Percentiles rank a stretch among this genome's conserved stretches.
These are phyloP conservation scores for Mustela lutreola DNA, from an alignment of 2,113 vertebrate species.

Conservation along the genomic window DNA sequence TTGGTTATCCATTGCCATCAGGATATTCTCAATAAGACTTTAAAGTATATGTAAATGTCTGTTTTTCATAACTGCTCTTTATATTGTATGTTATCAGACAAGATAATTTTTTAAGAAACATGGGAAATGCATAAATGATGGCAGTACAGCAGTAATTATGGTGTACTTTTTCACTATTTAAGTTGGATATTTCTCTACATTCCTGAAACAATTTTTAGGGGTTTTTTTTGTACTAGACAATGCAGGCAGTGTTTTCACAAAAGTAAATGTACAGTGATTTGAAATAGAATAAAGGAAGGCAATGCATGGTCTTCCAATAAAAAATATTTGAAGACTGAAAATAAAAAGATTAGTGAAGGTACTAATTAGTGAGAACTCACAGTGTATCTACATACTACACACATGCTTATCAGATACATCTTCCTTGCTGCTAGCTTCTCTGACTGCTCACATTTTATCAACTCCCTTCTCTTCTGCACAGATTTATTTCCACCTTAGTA, in stretches of 20 bases:
- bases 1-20: slow-evolving; percentile 96
- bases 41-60: slow-evolving; percentile 91
- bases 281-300: slow-evolving; percentile 93
- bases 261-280: slow-evolving; percentile 95
- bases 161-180: slow-evolving; percentile 96
- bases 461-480: not conserved
- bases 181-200: slow-evolving; percentile 98
- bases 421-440: not conserved
- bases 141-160: slow-evolving; percentile 94
- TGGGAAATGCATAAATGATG: slow-evolving; percentile 91
- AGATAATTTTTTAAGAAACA: slow-evolving; percentile 93
- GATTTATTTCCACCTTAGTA: not conserved
- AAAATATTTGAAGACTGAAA: slow-evolving; percentile 91
- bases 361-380: not conserved
- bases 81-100: slow-evolving; percentile 92
- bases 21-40: slow-evolving; percentile 95
- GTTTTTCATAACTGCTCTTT: slow-evolving; percentile 93
- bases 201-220: slow-evolving; percentile 96
- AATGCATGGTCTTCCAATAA: slow-evolving; percentile 94
- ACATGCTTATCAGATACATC: not conserved
- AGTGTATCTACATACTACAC: no score
- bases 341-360: no score
- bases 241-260: slow-evolving; percentile 95
- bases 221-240: slow-evolving; percentile 98
- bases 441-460: not conserved